These are phyloP conservation scores for Parapristionchus giblindavisi DNA, from an alignment of 2,888 invertebrate species.

Conservation along the genomic window DNA sequence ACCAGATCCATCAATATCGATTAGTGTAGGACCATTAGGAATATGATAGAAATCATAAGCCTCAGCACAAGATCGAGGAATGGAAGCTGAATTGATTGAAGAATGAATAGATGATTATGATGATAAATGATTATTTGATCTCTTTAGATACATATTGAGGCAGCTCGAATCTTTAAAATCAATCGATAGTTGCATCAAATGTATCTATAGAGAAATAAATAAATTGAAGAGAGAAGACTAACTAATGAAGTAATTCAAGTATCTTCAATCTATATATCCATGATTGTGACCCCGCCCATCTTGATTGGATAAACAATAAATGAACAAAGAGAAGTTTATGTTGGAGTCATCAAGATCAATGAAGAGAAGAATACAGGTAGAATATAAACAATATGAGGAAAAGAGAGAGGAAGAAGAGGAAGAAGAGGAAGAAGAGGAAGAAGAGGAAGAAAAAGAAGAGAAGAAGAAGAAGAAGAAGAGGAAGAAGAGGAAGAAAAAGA, in stretches of 20 bases:
- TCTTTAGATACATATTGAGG: constrained; percentile 25
- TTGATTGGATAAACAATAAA: not conserved
- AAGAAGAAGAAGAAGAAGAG: not conserved
- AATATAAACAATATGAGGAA: not conserved
- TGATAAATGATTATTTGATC: too few relatives aligned
- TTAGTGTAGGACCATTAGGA: constrained; percentile 55
- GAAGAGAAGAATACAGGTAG: not conserved
- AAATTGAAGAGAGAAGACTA: not conserved
- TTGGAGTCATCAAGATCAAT: too few relatives aligned
- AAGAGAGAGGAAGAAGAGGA: not conserved
- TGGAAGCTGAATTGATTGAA: constrained; percentile 44
- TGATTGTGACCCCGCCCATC: not conserved
- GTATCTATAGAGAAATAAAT: constrained; percentile 26
- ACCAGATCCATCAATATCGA: constrained; percentile 64
- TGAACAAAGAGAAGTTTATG: too few relatives aligned
- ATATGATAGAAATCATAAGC: constrained; percentile 53
- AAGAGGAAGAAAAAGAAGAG: not conserved
- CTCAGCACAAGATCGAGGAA: constrained; percentile 62
- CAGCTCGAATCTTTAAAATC: not conserved
- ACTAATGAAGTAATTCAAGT: constrained; percentile 5
- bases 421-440: constrained; percentile 14
- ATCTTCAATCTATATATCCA: not conserved
- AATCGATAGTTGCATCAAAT: constrained; percentile 9
- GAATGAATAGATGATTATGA: not conserved
- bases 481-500: constrained; percentile 1